Percentiles rank a stretch among this genome's conserved stretches.
These are phyloP conservation scores for Nomia melanderi DNA, from an alignment of 1,140 invertebrate species.

Conservation along the genomic window DNA sequence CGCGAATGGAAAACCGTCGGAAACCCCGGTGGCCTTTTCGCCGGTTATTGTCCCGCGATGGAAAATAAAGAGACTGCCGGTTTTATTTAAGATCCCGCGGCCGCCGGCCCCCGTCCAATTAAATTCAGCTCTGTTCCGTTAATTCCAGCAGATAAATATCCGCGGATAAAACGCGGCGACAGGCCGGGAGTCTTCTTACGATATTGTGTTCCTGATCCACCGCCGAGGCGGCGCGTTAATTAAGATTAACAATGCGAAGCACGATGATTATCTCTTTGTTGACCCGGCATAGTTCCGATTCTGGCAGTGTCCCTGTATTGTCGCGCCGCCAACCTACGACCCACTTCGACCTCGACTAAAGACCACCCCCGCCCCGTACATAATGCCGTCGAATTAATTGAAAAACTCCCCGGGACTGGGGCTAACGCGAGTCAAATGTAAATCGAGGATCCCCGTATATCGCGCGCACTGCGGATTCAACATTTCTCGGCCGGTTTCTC, in stretches of 20 bases:
- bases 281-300: slow-evolving; percentile 52
- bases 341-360: slow-evolving; percentile 52
- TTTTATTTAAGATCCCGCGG: slow-evolving; percentile 25
- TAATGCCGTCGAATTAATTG: slow-evolving; percentile 55
- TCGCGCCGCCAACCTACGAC: slow-evolving; percentile 42
- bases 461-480: no score
- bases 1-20: background rate
- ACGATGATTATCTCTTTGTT: slow-evolving; percentile 58
- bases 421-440: slow-evolving; percentile 33
- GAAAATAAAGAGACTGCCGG: slow-evolving; percentile 22
- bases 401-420: slow-evolving; percentile 53
- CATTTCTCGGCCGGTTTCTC: no score
- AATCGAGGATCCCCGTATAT: slow-evolving; percentile 23
- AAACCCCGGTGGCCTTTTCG: background rate
- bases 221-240: slow-evolving; percentile 41
- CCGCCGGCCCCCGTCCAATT: slow-evolving; percentile 27
- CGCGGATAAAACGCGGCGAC: slow-evolving; percentile 11
- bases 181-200: slow-evolving; percentile 31
- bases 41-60: slow-evolving; percentile 20
- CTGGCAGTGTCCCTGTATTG: slow-evolving; percentile 44
- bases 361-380: slow-evolving; percentile 4
- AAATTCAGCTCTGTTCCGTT: slow-evolving; percentile 24
- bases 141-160: no score
- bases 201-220: slow-evolving; percentile 40
- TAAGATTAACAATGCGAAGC: slow-evolving; percentile 61